Conservation (phyloP, 2,113 vertebrate genomes). For the Eptatretus burgeri region DNA sequence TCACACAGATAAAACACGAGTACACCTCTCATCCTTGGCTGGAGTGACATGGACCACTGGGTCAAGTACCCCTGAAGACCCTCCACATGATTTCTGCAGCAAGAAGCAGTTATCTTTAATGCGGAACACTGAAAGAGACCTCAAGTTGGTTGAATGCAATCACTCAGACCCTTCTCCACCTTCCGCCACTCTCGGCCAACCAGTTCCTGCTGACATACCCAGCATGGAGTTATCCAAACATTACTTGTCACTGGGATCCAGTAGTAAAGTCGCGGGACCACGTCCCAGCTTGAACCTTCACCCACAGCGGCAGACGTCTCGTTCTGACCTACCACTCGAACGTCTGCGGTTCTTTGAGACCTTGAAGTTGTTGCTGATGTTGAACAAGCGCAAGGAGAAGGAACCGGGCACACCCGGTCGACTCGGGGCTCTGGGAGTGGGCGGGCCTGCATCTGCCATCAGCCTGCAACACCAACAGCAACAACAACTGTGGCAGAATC, state of each 20-base stretch:
- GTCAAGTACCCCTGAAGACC: too few relatives aligned
- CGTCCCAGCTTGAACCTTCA: conserved; percentile 50
- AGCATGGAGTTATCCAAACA: conserved; percentile 79
- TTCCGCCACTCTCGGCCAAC: not conserved
- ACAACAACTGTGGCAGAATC: conserved; percentile 42
- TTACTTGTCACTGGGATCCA: conserved; percentile 85
- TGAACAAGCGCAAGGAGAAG: conserved; percentile 96
- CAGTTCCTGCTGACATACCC: conserved; percentile 16
- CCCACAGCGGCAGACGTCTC: conserved; percentile 65
- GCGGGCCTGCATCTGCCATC: not conserved
- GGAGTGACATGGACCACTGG: too few relatives aligned
- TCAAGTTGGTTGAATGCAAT: too few relatives aligned
- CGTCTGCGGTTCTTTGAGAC: conserved; percentile 96
- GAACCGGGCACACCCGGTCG: conserved; percentile 48
- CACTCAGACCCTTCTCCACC: too few relatives aligned
- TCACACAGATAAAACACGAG: too few relatives aligned
- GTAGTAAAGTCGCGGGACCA: conserved; percentile 56
- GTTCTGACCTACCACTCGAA: conserved; percentile 75
- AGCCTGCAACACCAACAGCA: not conserved
- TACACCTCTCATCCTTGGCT: too few relatives aligned
- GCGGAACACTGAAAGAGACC: too few relatives aligned
- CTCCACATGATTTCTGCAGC: too few relatives aligned
- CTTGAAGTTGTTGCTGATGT: conserved; percentile 64
- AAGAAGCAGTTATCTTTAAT: too few relatives aligned
- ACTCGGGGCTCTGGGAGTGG: not conserved